phyloP scores from a whole-genome alignment of 2,888 invertebrate species.

The Stenoptilia bipunctidactyla region DNA sequence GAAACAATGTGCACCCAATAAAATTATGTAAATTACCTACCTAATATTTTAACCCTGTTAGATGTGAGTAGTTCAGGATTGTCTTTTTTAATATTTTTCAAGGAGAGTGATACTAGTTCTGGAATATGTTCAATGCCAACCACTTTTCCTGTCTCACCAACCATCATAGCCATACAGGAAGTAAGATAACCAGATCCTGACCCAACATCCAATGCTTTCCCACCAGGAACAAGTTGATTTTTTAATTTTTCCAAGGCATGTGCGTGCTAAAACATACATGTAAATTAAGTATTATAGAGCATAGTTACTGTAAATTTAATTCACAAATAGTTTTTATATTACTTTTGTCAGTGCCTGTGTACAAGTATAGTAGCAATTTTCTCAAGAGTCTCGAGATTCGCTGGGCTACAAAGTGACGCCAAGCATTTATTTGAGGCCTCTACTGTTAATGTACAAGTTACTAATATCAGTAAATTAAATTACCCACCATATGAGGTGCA shows the following conservation, averaged over 20 bases:
- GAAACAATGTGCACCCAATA: too few species aligned
- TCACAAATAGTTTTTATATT: too few species aligned
- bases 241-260: slow-evolving; percentile 89
- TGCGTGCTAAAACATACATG: slow-evolving; percentile 77
- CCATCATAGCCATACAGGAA: slow-evolving; percentile 89
- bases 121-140: slow-evolving; percentile 94
- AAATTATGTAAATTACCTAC: slow-evolving; percentile 46
- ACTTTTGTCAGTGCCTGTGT: too few species aligned
- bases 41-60: slow-evolving; percentile 78
- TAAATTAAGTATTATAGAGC: neutral
- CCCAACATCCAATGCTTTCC: slow-evolving; percentile 90
- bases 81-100: slow-evolving; percentile 81
- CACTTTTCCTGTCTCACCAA: slow-evolving; percentile 76
- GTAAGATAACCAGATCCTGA: slow-evolving; percentile 95
- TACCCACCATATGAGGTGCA: slow-evolving; percentile 93
- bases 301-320: neutral
- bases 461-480: too few species aligned
- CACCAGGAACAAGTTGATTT: slow-evolving; percentile 81
- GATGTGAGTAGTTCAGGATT: slow-evolving; percentile 77
- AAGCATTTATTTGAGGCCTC: too few species aligned
- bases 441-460: neutral
- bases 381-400: too few species aligned
- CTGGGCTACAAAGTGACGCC: too few species aligned
- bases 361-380: too few species aligned
- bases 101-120: slow-evolving; percentile 81